Evolutionary conservation across 1,140 invertebrate genomes (phyloP), one percentile per base, ranked within the genome.

Genomic region (Colletes latitarsis): DNA sequence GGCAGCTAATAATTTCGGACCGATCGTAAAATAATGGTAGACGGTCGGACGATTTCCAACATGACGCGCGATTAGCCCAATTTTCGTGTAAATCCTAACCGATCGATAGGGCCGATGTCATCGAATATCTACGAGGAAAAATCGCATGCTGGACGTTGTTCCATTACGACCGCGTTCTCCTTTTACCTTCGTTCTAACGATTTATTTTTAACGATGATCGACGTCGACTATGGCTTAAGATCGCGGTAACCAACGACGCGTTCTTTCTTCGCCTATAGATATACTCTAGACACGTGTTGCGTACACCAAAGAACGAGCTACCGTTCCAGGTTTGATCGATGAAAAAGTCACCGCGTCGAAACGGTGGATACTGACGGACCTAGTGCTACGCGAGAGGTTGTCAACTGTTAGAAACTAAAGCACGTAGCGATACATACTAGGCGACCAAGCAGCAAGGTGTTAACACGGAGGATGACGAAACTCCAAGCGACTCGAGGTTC

Each of bases 201-300:
- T 41, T 68, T 77, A 77, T 77, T 69, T 77, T 69, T 49, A 77
- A 69, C 17, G 75, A 77, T 9, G 75, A 70, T 60, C 75, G 15
- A 52, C 43, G 75, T 17, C 19, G 66, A 76, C 66, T 76, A 57
- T 55, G 14, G 9, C 19, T 10, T n/a, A 46, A n/a, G 21, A 75
- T 17, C 55, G 17, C 4, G 15, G 15, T 17, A 6, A 19, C 17
- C n/a, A 43, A 74, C 58, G 30, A 74, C 62, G 12, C 21, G 43
- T 46, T 6, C 9, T 8, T 9, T 17, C 19, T 21, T 72, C 53
- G 19, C 49, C 19, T 21, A 6, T 15, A 15, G 10, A 39, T 39
- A n/a, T 8, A 4, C 21, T 19, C 49, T 39, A 69, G 6, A 12
- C 5, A 1, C 21, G 15, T 46, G 30, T 30, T 30, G 30, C 30